These are phyloP conservation scores for Macroteleia sp. DNA, from an alignment of 2,888 invertebrate species.

Conservation along the genomic window DNA sequence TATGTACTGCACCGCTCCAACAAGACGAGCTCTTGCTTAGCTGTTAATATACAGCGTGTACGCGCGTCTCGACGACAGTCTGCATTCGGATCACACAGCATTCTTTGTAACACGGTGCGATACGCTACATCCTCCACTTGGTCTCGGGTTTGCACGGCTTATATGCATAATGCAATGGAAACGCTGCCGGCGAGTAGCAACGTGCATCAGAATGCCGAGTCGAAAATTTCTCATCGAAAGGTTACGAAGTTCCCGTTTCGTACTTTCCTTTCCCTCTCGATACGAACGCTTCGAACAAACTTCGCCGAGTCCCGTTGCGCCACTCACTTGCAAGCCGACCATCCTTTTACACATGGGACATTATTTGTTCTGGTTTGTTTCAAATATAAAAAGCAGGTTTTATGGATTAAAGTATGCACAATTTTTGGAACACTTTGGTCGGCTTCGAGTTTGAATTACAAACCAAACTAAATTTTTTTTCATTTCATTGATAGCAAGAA, in stretches of 20 bases:
- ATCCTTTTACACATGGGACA: conserved; percentile 32
- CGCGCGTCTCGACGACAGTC: conserved; percentile 49
- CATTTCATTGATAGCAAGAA: no score
- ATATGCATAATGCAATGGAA: conserved; percentile 53
- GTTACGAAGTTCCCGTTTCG: conserved; percentile 66
- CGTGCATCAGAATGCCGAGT: conserved; percentile 60
- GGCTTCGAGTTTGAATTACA: no score
- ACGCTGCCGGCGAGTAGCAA: conserved; percentile 45
- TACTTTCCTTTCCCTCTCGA: conserved; percentile 67
- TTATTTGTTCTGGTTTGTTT: conserved; percentile 44
- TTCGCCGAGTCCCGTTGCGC: conserved; percentile 49
- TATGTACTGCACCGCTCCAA: conserved; percentile 57
- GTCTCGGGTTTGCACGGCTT: conserved; percentile 17
- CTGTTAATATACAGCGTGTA: conserved; percentile 48
- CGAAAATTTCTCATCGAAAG: conserved; percentile 67
- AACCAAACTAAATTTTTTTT: no score
- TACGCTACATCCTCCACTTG: not conserved
- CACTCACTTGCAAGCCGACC: conserved; percentile 29
- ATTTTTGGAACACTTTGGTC: not conserved
- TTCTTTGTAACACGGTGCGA: conserved; percentile 20
- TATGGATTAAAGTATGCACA: not conserved
- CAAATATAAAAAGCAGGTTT: conserved; percentile 9
- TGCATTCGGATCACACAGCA: conserved; percentile 35
- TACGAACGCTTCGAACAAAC: conserved; percentile 34
- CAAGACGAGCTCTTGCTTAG: conserved; percentile 68